A percentile compares a stretch with the other conserved stretches of the same genome.
Conservation (phyloP, 1,140 invertebrate genomes). For the Drosophila seguyi region DNA sequence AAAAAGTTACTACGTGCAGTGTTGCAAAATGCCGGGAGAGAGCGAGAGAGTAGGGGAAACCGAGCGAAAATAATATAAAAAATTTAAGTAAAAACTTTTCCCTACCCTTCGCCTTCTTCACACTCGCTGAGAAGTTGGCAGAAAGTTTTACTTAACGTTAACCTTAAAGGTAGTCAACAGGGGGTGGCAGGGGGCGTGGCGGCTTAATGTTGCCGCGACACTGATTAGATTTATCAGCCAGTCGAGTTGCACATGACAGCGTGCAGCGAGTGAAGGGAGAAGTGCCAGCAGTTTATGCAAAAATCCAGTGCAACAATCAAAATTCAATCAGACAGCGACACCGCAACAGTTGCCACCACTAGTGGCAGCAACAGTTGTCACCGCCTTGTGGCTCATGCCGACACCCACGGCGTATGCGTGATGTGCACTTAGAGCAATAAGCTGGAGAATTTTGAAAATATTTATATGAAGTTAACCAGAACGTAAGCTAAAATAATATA, state of each 20-base stretch:
- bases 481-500: not conserved
- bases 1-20: constrained; percentile 77
- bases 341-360: constrained; percentile 73
- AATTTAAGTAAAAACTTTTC: constrained; percentile 72
- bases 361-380: constrained; percentile 77
- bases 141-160: constrained; percentile 64
- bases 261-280: constrained; percentile 2
- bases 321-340: constrained; percentile 74
- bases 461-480: not conserved
- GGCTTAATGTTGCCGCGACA: constrained; percentile 70
- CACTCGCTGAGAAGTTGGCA: constrained; percentile 60
- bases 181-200: constrained; percentile 16
- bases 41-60: not conserved
- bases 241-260: constrained; percentile 67
- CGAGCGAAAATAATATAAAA: constrained; percentile 50
- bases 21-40: constrained; percentile 38
- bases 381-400: constrained; percentile 50
- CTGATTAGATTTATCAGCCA: constrained; percentile 80
- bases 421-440: constrained; percentile 38
- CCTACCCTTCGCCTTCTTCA: constrained; percentile 18
- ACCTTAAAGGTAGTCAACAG: constrained; percentile 62
- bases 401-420: constrained; percentile 54
- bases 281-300: constrained; percentile 59
- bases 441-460: not conserved
- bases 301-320: constrained; percentile 71